Evolutionary conservation across 2,113 vertebrate genomes (phyloP), one percentile per base, ranked within the genome.

Genomic region (Bagarius yarrelli): DNA sequence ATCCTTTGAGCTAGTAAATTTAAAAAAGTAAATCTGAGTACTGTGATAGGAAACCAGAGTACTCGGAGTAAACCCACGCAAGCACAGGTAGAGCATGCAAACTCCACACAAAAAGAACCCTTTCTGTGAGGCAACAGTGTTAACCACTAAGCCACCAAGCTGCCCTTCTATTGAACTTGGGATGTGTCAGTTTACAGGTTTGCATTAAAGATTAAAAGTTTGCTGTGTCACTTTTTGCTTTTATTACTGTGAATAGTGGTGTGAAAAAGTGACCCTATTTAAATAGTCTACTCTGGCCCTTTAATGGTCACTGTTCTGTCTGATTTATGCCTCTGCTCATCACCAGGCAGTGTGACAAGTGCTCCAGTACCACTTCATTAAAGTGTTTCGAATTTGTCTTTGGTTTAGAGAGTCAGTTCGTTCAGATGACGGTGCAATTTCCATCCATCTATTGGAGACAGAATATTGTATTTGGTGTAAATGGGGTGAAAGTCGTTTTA

Each of bases 381-480:
- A 50, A 70, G 23, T 25, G 66, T 47, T 69, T 69, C 12, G n/a
- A 69, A n/a, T 47, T 69, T 69, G 36, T 69, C 36, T 69, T 25
- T 23, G 2, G 67, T 70, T 27, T 67, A 36, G 40, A 40, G 64
- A 21, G 64, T 36, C 8, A 1, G 44, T 40, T 25, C 3, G 16
- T 70, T 47, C 67, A 50, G n/a, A 50, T 50, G 44, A 70, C 21
- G 3, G 44, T 47, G 16, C 14, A 27, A 70, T 70, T 70, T 70
- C 14, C 66, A 69, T 12, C 40, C 21, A 44, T 69, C 36, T 69
- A 11, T 15, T 69, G 13, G 1, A 69, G 23, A 69, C 66, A 15
- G 23, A 2, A 21, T 21, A 64, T 66, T 40, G 66, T 47, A n/a
- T 8, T 13, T 23, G 8, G 66, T 47, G n/a, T 25, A 69, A 47